Base-by-base conservation (phyloP, 2,888 invertebrate genomes). In the Drosophila multiciliata region DNA sequence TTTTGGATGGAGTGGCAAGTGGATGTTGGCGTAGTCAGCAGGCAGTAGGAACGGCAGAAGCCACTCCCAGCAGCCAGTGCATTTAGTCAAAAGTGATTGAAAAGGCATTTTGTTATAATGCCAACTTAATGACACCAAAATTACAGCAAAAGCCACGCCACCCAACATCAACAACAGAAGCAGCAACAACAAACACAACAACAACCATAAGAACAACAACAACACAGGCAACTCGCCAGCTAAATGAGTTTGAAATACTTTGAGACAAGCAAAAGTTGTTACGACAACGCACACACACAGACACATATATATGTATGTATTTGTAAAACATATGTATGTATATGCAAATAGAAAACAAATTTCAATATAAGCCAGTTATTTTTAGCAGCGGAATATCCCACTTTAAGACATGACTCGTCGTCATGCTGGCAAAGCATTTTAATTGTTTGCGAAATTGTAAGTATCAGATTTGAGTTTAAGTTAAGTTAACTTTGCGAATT, bases 51-150 rank as follows among this genome's bases (percentile, higher is more conserved):
- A 8, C 11, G 66, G n/a, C 61, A 42, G n/a, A n/a, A n/a, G n/a
- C n/a, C n/a, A n/a, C 17, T 20, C 15, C 29, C 64, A 40, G 23
- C 55, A 36, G 50, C 36, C 15, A 50, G 73, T 90, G 90, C 86
- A 87, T 90, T 90, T 90, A 87, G 86, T 90, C 86, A 90, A 90
- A 87, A 89, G 87, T 90, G 89, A 87, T 87, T 90, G 87, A 87
- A 89, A 90, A 87, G 90, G 90, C 87, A 90, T 87, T 90, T 90
- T 88, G 89, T 90, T 90, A 87, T 90, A 87, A 87, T 90, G 90
- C 90, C 90, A 87, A 90, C 90, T 89, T 90, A 87, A 87, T 87
- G 90, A 87, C 89, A 90, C 83, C 82, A 75, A 90, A 87, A 87
- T 90, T 89, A 89, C 87, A 81, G 70, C 83, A 83, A 77, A 80